Conservation (phyloP, 2,797 vertebrate species). For the Malacoctenus gilli region DNA sequence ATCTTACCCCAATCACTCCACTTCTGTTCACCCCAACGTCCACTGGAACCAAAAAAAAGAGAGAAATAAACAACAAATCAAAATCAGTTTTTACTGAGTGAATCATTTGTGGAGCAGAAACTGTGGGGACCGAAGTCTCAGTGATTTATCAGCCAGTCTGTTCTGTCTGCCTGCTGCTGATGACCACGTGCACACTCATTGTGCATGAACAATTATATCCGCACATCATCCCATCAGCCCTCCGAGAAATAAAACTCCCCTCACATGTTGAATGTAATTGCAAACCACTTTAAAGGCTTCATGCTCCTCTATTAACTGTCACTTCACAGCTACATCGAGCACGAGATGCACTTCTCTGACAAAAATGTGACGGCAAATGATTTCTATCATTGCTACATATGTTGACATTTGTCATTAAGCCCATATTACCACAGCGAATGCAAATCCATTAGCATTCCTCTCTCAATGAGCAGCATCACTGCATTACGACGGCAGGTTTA, state of each 20-base stretch:
- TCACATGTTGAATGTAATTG: slow-evolving; percentile 21
- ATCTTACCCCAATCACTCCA: slow-evolving; percentile 58
- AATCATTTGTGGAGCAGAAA: slow-evolving; percentile 62
- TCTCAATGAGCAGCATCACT: slow-evolving; percentile 9
- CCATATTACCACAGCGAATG: slow-evolving; percentile 26
- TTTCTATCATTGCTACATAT: slow-evolving; percentile 28
- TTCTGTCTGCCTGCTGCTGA: slow-evolving; percentile 35
- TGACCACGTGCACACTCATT: slow-evolving; percentile 42
- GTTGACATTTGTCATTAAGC: slow-evolving; percentile 35
- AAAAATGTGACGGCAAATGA: slow-evolving; percentile 20
- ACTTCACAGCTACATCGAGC: slow-evolving; percentile 24
- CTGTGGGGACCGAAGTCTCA: slow-evolving; percentile 56
- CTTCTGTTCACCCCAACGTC: slow-evolving; percentile 53
- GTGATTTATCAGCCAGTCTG: slow-evolving; percentile 35
- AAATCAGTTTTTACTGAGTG: slow-evolving; percentile 74
- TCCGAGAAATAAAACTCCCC: slow-evolving; percentile 10
- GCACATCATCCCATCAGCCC: slow-evolving; percentile 8
- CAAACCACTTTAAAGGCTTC: too few relatives aligned
- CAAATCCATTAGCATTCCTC: slow-evolving; percentile 38
- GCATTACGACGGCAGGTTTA: slow-evolving; percentile 27
- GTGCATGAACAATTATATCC: slow-evolving; percentile 22
- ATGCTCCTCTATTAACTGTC: slow-evolving; percentile 29
- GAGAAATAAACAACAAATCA: slow-evolving; percentile 71
- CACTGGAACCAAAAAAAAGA: too few relatives aligned
- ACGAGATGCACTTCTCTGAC: slow-evolving; percentile 17